Evolutionary conservation across 2,888 invertebrate species (phyloP).

Genomic region (Euphydryas editha): DNA sequence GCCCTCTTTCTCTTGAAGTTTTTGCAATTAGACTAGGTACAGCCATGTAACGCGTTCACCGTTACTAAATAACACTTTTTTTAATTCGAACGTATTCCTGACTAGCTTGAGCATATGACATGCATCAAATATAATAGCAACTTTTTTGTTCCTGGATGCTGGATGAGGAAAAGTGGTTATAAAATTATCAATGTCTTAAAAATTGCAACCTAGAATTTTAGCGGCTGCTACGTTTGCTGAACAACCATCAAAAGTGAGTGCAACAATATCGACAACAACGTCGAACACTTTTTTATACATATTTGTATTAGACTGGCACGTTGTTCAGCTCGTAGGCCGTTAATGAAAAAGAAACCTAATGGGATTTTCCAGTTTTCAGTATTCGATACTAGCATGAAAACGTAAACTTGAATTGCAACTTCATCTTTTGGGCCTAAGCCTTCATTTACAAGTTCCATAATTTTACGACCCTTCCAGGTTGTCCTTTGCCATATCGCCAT

Average conservation of each 20-base stretch:
- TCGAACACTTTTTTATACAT: conserved; percentile 17
- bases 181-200: conserved; percentile 15
- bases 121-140: conserved; percentile 19
- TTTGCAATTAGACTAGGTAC: conserved; percentile 15
- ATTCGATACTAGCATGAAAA: conserved; percentile 21
- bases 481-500: conserved; percentile 21
- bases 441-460: conserved; percentile 21
- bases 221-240: conserved; percentile 16
- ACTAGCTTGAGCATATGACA: conserved; percentile 21
- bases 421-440: conserved; percentile 23
- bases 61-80: conserved; percentile 20
- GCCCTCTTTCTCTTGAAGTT: conserved; percentile 18
- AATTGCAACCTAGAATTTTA: conserved; percentile 22
- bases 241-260: conserved; percentile 20
- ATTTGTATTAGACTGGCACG: conserved; percentile 17
- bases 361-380: conserved; percentile 21
- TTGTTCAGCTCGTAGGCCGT: conserved; percentile 22
- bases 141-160: conserved; percentile 9
- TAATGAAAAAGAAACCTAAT: conserved; percentile 21
- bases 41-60: conserved; percentile 14
- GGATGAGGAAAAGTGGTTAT: conserved; percentile 21
- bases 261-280: conserved; percentile 19
- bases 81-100: conserved; percentile 14
- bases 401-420: conserved; percentile 19
- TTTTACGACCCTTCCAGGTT: conserved; percentile 18